Evolutionary conservation across 2,113 vertebrate species (phyloP), one percentile per base, ranked within the genome.

Genomic region (Calyptommatus sinebrachiatus): DNA sequence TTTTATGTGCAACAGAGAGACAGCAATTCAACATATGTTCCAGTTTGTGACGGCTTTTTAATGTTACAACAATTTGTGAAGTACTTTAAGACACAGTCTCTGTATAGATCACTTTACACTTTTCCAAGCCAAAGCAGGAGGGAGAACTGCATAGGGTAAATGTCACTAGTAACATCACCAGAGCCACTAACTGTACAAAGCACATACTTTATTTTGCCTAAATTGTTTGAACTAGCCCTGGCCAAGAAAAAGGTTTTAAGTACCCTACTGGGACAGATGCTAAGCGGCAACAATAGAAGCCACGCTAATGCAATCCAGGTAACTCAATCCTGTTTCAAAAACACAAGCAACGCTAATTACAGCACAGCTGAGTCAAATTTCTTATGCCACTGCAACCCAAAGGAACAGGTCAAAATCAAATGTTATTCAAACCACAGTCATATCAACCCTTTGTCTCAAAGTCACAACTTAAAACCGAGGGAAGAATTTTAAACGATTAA

Each of bases 311-410:
- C 92, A 93, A 94, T 92, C 91, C 94, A 95, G 94, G 95, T 96
- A 95, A 96, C 94, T 92, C 91, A 95, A 95, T 95, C 92, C 94
- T 92, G 88, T 94, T 95, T 95, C 94, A 95, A 95, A 96, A 93
- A 94, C 93, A 94, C 61, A 11, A 92, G 88, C 87, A 86, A 84
- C 90, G 92, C 94, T 95, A 94, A 95, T 95, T 94, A 95, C 95
- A 92, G 93, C 60, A 81, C 92, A 90, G 92, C 94, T 95, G 94
- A 96, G 94, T 96, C 94, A 94, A 94, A 94, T 95, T 95, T 95
- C 94, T 93, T 94, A 89, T 92, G 89, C 93, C 92, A 90, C 26
- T 82, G 88, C 93, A 94, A 93, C 91, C 93, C 94, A 92, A 92
- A 94, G 91, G 90, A 95, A 91, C 94, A 92, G 94, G 95, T 95